These are phyloP conservation scores for Hypsopygia costalis DNA, from an alignment of 2,888 invertebrate genomes.

Conservation along the genomic window DNA sequence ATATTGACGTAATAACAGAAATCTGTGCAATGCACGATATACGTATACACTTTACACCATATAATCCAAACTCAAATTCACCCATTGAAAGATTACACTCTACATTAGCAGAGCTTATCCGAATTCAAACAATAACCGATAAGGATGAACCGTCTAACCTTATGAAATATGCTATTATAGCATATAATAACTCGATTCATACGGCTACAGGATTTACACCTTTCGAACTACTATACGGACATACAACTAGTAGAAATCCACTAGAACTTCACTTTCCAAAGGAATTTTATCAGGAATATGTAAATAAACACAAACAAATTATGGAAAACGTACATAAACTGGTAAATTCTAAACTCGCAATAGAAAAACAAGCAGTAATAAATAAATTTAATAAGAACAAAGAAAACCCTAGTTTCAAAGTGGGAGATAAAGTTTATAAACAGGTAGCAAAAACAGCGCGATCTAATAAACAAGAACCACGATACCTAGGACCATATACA, in stretches of 20 bases:
- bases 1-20: constrained; percentile 27
- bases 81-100: constrained; percentile 19
- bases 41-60: constrained; percentile 21
- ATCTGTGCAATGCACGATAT: constrained; percentile 21
- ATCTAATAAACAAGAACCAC: constrained; percentile 20
- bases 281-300: constrained; percentile 68
- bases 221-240: constrained; percentile 27
- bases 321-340: neutral
- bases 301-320: too few species aligned
- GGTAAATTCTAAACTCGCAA: constrained; percentile 8
- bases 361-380: too few species aligned
- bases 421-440: constrained; percentile 25
- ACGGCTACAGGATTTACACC: constrained; percentile 29
- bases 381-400: too few species aligned
- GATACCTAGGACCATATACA: constrained; percentile 22
- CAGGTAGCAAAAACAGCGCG: constrained; percentile 27
- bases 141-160: too few species aligned
- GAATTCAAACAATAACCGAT: too few species aligned
- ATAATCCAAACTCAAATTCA: constrained; percentile 23
- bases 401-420: constrained; percentile 15
- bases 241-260: constrained; percentile 27
- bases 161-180: constrained; percentile 9
- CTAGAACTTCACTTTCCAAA: constrained; percentile 29
- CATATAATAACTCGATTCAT: constrained; percentile 29
- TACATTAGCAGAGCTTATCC: too few species aligned